Evolutionary conservation across 2,797 vertebrate species (phyloP).

Genomic region (Staurois parvus): DNA sequence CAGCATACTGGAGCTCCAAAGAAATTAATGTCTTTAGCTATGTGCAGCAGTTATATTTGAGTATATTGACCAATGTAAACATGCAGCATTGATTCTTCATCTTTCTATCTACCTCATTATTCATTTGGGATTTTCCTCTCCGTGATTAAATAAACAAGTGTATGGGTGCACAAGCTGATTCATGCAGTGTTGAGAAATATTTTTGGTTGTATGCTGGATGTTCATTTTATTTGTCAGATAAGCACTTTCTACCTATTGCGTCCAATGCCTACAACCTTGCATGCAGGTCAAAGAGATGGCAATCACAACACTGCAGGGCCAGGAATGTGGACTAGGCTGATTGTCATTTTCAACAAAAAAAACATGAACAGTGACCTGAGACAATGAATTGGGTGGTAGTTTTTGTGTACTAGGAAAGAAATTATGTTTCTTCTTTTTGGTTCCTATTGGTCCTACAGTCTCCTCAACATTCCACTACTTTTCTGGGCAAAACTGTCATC

Average conservation of each 20-base stretch:
- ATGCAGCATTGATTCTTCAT: constrained; percentile 47
- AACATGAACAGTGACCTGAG: too few relatives aligned
- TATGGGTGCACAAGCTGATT: constrained; percentile 57
- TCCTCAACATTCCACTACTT: too few relatives aligned
- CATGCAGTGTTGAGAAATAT: constrained; percentile 56
- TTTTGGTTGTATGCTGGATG: constrained; percentile 55
- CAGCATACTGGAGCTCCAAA: neutral
- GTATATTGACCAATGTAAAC: constrained; percentile 35
- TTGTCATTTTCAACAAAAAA: too few relatives aligned
- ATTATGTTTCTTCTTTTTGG: too few relatives aligned
- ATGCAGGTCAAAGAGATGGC: constrained; percentile 18
- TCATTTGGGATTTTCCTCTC: constrained; percentile 57
- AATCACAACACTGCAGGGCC: constrained; percentile 12
- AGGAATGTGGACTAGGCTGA: too few relatives aligned
- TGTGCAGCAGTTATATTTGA: neutral
- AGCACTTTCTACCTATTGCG: constrained; percentile 51
- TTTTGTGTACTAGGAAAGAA: too few relatives aligned
- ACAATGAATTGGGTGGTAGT: too few relatives aligned
- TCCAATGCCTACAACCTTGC: constrained; percentile 29
- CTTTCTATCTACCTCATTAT: constrained; percentile 58
- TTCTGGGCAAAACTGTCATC: too few relatives aligned
- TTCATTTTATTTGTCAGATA: constrained; percentile 60
- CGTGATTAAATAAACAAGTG: constrained; percentile 57
- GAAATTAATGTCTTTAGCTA: neutral
- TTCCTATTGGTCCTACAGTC: too few relatives aligned